These are phyloP conservation scores for Temnothorax nylanderi DNA, from an alignment of 1,140 invertebrate species.

Conservation along the genomic window DNA sequence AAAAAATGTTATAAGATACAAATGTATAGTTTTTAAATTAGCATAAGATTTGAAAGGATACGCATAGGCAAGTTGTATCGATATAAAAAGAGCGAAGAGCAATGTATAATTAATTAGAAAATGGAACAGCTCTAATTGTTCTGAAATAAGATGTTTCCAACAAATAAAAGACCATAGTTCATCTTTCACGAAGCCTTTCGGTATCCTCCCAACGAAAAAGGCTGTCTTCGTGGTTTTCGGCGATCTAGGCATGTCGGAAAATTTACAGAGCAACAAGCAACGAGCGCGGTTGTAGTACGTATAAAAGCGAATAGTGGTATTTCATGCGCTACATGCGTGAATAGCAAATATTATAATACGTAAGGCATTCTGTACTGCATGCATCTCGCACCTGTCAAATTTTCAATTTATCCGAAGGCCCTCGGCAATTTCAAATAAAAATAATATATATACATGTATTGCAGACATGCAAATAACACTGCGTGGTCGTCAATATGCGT, in stretches of 20 bases:
- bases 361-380: conserved; percentile 21
- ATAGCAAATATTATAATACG: conserved; percentile 43
- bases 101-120: neutral
- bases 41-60: conserved; percentile 6
- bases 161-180: neutral
- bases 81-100: neutral
- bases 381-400: conserved; percentile 46
- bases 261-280: conserved; percentile 51
- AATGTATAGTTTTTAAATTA: neutral
- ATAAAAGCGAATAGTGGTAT: conserved; percentile 12
- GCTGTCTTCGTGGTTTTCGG: conserved; percentile 2
- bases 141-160: neutral
- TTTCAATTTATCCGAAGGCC: conserved; percentile 45
- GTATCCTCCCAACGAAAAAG: conserved; percentile 12
- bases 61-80: neutral
- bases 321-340: conserved; percentile 58
- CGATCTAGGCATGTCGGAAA: conserved; percentile 18
- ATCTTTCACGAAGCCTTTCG: conserved; percentile 4
- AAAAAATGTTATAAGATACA: neutral
- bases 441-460: conserved; percentile 6
- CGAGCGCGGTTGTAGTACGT: neutral
- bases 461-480: conserved; percentile 62
- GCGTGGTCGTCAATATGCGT: conserved; percentile 59
- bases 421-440: conserved; percentile 21
- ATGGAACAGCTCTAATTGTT: neutral